phyloP scores from a whole-genome alignment of 1,140 invertebrate genomes.

The Diachasma alloeum region DNA sequence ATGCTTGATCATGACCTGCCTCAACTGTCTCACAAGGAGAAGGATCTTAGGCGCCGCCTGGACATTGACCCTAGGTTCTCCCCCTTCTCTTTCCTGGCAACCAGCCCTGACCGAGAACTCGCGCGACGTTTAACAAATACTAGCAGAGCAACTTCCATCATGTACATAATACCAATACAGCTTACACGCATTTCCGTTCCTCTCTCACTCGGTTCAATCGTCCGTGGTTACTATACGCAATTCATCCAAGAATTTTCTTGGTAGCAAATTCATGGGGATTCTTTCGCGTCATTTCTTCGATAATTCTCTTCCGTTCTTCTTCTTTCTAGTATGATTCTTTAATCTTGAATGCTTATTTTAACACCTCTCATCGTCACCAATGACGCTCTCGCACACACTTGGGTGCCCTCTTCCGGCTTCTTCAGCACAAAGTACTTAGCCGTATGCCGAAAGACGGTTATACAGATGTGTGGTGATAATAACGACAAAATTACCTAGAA shows the following conservation, averaged over 20 bases:
- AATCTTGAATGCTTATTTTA: not conserved
- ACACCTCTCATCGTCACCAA: not conserved
- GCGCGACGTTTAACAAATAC: slow-evolving; percentile 30
- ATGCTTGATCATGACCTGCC: slow-evolving; percentile 56
- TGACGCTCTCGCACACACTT: not conserved
- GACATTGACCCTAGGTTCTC: slow-evolving; percentile 50
- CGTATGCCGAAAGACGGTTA: too few relatives aligned
- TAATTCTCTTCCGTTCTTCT: not conserved
- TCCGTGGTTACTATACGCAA: not conserved
- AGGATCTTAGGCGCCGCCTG: slow-evolving; percentile 62
- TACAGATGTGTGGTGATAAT: too few relatives aligned
- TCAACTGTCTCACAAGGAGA: slow-evolving; percentile 38
- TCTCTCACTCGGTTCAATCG: slow-evolving; percentile 15
- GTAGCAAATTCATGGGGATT: not conserved
- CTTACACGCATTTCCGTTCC: slow-evolving; percentile 26
- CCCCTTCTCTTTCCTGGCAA: not conserved
- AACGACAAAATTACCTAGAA: too few relatives aligned
- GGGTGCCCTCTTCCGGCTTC: too few relatives aligned
- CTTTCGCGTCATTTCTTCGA: not conserved
- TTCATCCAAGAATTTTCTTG: not conserved
- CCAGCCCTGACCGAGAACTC: slow-evolving; percentile 37
- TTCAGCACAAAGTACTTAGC: too few relatives aligned
- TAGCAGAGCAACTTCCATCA: not conserved
- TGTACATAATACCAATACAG: not conserved
- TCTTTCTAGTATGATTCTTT: not conserved